Evolutionary conservation across 1,140 invertebrate species (phyloP), one percentile per base, ranked within the genome.

Genomic region (Listronotus oregonensis): DNA sequence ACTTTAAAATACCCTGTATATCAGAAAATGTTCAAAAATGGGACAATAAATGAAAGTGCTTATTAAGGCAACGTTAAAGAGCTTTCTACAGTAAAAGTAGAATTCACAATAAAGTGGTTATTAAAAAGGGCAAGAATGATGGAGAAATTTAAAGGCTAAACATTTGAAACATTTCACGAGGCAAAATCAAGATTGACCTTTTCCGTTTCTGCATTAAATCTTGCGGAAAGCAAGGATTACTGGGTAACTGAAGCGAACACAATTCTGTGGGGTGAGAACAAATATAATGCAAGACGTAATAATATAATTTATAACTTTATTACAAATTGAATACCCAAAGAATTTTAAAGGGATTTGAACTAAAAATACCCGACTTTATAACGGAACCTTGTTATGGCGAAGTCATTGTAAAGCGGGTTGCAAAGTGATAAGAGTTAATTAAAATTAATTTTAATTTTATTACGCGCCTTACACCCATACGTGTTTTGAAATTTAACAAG

Each of bases 281-380:
- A 55, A 55, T 55, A 55, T 42, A 42, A 55, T 55, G 52, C 39
- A 42, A 55, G 52, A 55, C 52, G 34, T 55, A 55, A 55, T 55
- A 55, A 55, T 55, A 17, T 21, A 55, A 55, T 55, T 55, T 42
- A 42, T 42, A 55, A 55, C 52, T 55, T 55, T 55, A 42, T 42
- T 42, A 42, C 52, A 55, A 55, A 55, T 55, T 55, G 52, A 55
- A 55, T 55, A 32, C 52, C 17, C 47, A 8, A 18, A 50, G 14
- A 17, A 50, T 27, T 50, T 50, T 50, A 50, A 8, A 4, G 21
- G 5, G 47, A 50, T 50, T 50, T 27, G 27, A 50, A 50, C 21
- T 14, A 46, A 46, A 46, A 46, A 46, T 46, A 37, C 34, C 7
- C 3, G 3, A 5, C 5, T 46, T 46, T 11, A 18, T 18, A 46